A percentile compares a stretch with the other conserved stretches of the same genome.
Conservation (phyloP, 2,797 vertebrate genomes). For the Chloroceryle amazona region DNA sequence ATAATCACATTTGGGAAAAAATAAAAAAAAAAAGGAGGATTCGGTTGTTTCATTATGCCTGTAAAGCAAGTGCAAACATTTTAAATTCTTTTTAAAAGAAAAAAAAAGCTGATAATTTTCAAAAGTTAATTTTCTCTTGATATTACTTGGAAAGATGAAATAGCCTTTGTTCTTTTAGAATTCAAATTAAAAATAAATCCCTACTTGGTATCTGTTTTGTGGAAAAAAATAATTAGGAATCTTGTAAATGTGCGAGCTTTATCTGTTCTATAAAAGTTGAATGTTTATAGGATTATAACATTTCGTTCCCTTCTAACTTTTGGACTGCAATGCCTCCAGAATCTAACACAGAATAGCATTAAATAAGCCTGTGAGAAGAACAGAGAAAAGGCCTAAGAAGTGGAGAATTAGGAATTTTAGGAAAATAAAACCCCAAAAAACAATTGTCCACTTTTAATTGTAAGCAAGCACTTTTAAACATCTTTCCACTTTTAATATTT, state of each 20-base stretch:
- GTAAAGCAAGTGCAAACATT: neutral
- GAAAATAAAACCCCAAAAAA: neutral
- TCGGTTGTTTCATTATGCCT: neutral
- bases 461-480: neutral
- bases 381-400: neutral
- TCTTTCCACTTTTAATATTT: neutral
- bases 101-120: neutral
- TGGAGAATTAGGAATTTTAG: neutral
- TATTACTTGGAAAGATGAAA: neutral
- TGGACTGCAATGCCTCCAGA: neutral
- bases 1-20: neutral
- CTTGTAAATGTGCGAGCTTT: neutral
- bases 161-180: neutral
- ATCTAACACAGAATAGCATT: neutral
- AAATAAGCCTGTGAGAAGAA: neutral
- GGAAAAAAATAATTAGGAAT: neutral
- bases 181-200: neutral
- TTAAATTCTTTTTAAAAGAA: neutral
- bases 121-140: neutral
- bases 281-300: neutral
- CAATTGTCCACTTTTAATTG: neutral
- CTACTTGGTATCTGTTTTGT: neutral
- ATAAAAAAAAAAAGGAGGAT: neutral
- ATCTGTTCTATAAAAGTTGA: neutral
- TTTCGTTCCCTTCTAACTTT: neutral